Evolutionary conservation across 2,888 invertebrate species (phyloP), one percentile per base, ranked within the genome.

Genomic region (Zelleria hepariella): DNA sequence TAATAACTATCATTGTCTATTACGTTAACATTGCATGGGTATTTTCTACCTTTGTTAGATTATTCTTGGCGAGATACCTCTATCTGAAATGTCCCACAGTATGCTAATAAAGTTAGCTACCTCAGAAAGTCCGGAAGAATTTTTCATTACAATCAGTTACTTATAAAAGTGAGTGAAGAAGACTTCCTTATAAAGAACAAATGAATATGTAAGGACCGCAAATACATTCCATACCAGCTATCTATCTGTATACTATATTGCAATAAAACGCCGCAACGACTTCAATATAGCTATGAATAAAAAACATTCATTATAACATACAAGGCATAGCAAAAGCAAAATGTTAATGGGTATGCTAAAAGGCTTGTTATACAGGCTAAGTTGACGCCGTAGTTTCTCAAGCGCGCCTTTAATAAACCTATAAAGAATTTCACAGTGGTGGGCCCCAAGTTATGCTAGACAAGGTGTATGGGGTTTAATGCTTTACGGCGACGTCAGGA

Each of bases 401-500:
- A 42, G 32, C 4, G 15, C 15, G 15, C 15, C 32, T 42, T 2
- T 23, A 5, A 15, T 42, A 15, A 42, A 15, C 15, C 15, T 15
- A 15, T 42, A 4, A 0, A 42, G 32, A 42, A 42, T 42, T 42
- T 10, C 4, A 4, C 32, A 15, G 32, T 42, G 32, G 32, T 42
- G 32, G 32, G 32, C 32, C 32, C 15, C 32, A 42, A 42, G 32
- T 42, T 42, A 42, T 42, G 48, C 26, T 57, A 21, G 20, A 21
- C 32, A 47, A 53, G 52, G 53, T 52, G 27, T 53, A 51, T 60
- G 56, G 49, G 21, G 48, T 61, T 61, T 60, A 51, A 59, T 61
- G 58, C 56, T 64, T 63, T 64, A 64, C 60, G 18, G 58, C 52
- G 48, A 51, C 26, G 21, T 26, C 8, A 52, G 57, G 59, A 63